Evolutionary conservation across 2,797 vertebrate species (phyloP).

Genomic region (Synanceia verrucosa): DNA sequence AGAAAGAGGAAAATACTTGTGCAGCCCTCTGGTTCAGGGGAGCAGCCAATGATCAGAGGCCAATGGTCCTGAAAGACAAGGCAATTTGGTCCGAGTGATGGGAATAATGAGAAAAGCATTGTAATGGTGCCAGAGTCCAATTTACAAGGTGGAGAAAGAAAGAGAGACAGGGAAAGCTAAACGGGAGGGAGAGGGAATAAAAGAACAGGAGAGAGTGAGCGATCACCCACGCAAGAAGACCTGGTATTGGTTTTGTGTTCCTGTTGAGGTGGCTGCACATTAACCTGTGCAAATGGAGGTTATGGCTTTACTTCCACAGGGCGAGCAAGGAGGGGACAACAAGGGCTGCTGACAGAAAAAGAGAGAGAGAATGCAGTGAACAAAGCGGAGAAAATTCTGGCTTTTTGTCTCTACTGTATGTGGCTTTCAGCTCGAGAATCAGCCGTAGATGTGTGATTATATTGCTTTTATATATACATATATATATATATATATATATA

Average conservation of each 20-base stretch:
- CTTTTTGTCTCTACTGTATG: constrained; percentile 17
- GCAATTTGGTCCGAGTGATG: constrained; percentile 81
- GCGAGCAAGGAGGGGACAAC: constrained; percentile 58
- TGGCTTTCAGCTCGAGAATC: constrained; percentile 29
- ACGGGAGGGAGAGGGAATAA: constrained; percentile 26
- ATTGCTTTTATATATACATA: too few relatives aligned
- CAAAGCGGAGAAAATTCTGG: constrained; percentile 24
- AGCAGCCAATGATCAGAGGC: constrained; percentile 73
- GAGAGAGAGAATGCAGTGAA: constrained; percentile 21
- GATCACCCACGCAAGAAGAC: constrained; percentile 64
- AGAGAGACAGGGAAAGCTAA: constrained; percentile 30
- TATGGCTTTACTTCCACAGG: constrained; percentile 68
- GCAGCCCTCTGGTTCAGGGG: constrained; percentile 58
- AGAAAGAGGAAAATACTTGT: constrained; percentile 50
- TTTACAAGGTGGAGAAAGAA: constrained; percentile 62
- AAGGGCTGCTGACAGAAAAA: constrained; percentile 45
- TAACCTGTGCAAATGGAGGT: constrained; percentile 85
- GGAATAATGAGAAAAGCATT: constrained; percentile 82
- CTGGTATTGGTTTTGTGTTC: constrained; percentile 67
- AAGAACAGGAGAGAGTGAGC: constrained; percentile 45
- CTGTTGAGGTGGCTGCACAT: constrained; percentile 79
- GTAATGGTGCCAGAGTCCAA: constrained; percentile 76
- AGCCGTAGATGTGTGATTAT: constrained; percentile 30
- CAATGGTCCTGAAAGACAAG: constrained; percentile 85
- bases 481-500: too few relatives aligned